These are phyloP conservation scores for Achlya flavicornis DNA, from an alignment of 2,888 invertebrate genomes.

Conservation along the genomic window DNA sequence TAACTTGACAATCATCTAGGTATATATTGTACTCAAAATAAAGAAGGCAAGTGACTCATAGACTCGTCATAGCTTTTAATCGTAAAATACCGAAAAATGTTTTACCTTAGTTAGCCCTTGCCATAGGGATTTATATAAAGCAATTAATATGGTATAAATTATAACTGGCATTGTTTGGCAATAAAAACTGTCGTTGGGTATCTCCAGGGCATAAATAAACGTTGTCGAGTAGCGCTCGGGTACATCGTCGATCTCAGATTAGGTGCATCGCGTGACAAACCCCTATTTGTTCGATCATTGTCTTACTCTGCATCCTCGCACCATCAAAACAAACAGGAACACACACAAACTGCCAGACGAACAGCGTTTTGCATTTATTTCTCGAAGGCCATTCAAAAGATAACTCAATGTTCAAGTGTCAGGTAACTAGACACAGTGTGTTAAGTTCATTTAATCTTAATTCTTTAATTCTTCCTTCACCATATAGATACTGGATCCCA, in stretches of 20 bases:
- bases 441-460: neutral
- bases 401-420: slow-evolving; percentile 7
- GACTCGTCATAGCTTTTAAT: too few relatives aligned
- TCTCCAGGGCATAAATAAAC: slow-evolving; percentile 76
- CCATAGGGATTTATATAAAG: neutral
- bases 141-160: slow-evolving; percentile 52
- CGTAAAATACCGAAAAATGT: too few relatives aligned
- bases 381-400: slow-evolving; percentile 26
- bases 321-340: slow-evolving; percentile 67
- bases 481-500: neutral
- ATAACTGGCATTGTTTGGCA: slow-evolving; percentile 52
- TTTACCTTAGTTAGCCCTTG: neutral
- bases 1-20: too few relatives aligned
- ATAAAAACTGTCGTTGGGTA: slow-evolving; percentile 72
- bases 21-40: too few relatives aligned
- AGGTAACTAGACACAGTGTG: neutral
- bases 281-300: slow-evolving; percentile 82
- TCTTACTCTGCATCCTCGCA: slow-evolving; percentile 71
- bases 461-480: neutral
- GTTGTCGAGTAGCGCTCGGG: slow-evolving; percentile 68
- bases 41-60: too few relatives aligned
- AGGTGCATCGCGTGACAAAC: slow-evolving; percentile 77
- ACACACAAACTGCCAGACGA: slow-evolving; percentile 58
- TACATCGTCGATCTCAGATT: slow-evolving; percentile 76
- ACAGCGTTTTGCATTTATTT: slow-evolving; percentile 18